Conservation (phyloP, 2,888 invertebrate species). For the Orthonevra nobilis region DNA sequence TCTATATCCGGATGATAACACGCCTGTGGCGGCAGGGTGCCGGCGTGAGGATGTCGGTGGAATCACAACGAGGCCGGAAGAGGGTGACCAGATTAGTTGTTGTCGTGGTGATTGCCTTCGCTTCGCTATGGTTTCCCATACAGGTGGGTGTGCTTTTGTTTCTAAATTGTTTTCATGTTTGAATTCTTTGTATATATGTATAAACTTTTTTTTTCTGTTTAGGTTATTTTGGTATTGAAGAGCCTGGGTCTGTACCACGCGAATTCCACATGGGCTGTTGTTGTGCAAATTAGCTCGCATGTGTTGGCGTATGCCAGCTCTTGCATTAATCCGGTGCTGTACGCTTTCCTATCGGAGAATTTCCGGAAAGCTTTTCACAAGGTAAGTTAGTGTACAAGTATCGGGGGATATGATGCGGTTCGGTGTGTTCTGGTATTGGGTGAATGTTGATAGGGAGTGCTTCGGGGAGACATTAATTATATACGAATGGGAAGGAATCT, state of each 20-base stretch:
- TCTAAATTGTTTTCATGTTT: too few relatives aligned
- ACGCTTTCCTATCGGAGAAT: constrained; percentile 96
- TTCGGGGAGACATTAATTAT: constrained; percentile 37
- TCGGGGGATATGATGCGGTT: neutral
- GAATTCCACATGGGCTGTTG: constrained; percentile 81
- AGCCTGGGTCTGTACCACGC: constrained; percentile 83
- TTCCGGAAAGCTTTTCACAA: constrained; percentile 93
- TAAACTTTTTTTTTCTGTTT: too few relatives aligned
- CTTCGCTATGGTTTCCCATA: constrained; percentile 96
- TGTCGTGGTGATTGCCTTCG: constrained; percentile 94
- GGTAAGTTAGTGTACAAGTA: constrained; percentile 75
- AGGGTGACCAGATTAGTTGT: constrained; percentile 95
- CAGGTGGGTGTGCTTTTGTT: constrained; percentile 85
- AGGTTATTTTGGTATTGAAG: constrained; percentile 89
- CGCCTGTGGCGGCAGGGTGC: constrained; percentile 91
- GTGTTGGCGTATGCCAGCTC: constrained; percentile 95
- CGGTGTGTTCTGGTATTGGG: constrained; percentile 3
- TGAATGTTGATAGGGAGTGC: constrained; percentile 21
- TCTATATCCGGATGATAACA: constrained; percentile 94
- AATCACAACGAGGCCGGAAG: constrained; percentile 88
- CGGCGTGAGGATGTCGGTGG: constrained; percentile 88
- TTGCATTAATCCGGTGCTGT: constrained; percentile 95
- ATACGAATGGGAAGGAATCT: constrained; percentile 34
- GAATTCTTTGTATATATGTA: too few relatives aligned
- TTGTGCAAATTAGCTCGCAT: constrained; percentile 88